Base-by-base conservation (phyloP, 2,113 vertebrate species). In the Sander lucioperca region DNA sequence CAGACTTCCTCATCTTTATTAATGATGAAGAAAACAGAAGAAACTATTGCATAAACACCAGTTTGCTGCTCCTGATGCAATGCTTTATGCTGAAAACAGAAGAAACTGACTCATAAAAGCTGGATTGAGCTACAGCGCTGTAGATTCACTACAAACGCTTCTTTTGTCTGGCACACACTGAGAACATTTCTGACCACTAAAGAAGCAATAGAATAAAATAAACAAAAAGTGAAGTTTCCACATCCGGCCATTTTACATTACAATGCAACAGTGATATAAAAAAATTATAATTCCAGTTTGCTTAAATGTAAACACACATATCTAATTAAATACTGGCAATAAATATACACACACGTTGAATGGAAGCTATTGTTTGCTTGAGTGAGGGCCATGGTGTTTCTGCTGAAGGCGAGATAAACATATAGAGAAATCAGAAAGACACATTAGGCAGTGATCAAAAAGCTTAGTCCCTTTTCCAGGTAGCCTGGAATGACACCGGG, bases 41-140 rank as follows among this genome's bases (percentile, higher is more conserved):
- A 72, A 74, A 36, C 72, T 36, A 65, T 86, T 81, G 85, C 88
- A 79, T 86, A 83, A 82, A 85, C 80, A 88, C 77, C 74, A 82
- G 56, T 70, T 15, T 69, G 54, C 43, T 80, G 59, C 48, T 80
- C 54, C 66, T 36, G 82, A 73, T 78, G 82, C 75, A 39, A 33
- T 27, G 54, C 16, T 80, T 88, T 59, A 51, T 65, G 71, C 74
- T 85, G 39, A 78, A 82, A 89, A 82, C 78, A 66, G 62, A 68
- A 71, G 11, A 6, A 70, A 84, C 21, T 61, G 77, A 80, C 62
- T 78, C 68, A 77, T 2, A 4, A 45, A 79, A 45, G 47, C 50
- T 57, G 61, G 51, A 63, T 50, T 14, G 70, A 64, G 67, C 48
- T n/a, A 4, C 25, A 30, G 18, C 51, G 59, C 77, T 72, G 65